These are phyloP conservation scores for Myioborus melanocephalus DNA, from an alignment of 2,797 vertebrate species.

Conservation along the genomic window DNA sequence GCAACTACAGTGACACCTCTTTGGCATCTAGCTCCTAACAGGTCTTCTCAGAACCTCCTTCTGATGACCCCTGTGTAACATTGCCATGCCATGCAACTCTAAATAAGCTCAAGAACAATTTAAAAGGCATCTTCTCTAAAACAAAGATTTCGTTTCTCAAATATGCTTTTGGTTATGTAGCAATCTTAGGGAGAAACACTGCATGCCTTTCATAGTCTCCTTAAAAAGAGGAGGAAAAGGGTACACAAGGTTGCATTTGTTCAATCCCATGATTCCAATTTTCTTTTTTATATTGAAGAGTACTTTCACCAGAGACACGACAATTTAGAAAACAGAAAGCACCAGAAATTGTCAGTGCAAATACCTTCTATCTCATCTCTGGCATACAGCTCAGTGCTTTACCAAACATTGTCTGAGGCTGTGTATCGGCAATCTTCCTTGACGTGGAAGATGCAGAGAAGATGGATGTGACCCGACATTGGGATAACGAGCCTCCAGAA, in stretches of 20 bases:
- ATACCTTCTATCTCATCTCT: background rate
- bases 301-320: background rate
- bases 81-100: fast-evolving
- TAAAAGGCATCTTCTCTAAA: background rate
- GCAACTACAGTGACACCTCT: background rate
- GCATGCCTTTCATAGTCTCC: background rate
- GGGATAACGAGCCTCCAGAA: background rate
- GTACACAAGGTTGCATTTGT: background rate
- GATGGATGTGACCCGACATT: background rate
- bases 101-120: background rate
- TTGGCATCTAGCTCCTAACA: background rate
- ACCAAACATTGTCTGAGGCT: background rate
- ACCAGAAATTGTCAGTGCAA: background rate
- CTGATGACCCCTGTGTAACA: background rate
- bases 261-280: background rate
- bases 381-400: background rate
- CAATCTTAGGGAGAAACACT: background rate
- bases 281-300: background rate
- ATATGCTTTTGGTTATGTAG: background rate
- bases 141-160: background rate
- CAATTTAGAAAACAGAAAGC: background rate
- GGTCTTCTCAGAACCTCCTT: background rate
- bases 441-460: background rate
- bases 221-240: background rate
- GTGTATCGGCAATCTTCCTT: background rate